A percentile compares a stretch with the other conserved stretches of the same genome.
These are phyloP conservation scores for Selene dorsalis DNA, from an alignment of 2,797 vertebrate genomes.

Conservation along the genomic window DNA sequence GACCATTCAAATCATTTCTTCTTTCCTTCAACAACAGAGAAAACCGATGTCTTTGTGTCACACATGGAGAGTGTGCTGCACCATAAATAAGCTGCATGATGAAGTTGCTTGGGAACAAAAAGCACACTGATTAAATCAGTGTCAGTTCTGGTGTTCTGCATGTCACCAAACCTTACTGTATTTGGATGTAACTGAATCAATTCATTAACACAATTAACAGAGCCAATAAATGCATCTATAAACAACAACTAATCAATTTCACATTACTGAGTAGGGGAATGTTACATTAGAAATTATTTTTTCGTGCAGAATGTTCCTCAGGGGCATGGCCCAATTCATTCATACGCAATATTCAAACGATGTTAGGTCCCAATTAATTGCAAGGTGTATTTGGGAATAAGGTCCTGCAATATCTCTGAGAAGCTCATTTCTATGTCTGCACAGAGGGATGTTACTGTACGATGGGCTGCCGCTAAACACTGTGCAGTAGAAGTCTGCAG, in stretches of 20 bases:
- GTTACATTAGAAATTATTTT: constrained; percentile 35
- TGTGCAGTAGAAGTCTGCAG: background rate
- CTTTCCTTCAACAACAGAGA: background rate
- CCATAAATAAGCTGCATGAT: constrained; percentile 10
- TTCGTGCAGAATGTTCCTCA: constrained; percentile 29
- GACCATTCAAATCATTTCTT: background rate
- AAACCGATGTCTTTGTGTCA: constrained; percentile 5
- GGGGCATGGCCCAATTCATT: constrained; percentile 39
- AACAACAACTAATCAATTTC: constrained; percentile 24
- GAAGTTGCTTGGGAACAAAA: background rate
- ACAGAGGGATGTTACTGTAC: constrained; percentile 9
- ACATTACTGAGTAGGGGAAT: constrained; percentile 40
- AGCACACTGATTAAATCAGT: background rate
- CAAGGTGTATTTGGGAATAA: constrained; percentile 54
- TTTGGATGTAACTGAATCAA: background rate
- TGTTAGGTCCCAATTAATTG: constrained; percentile 56
- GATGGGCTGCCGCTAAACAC: constrained; percentile 4
- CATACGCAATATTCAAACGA: constrained; percentile 53
- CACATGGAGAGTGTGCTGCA: background rate
- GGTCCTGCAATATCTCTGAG: constrained; percentile 41
- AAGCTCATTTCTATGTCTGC: constrained; percentile 1
- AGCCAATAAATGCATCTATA: background rate
- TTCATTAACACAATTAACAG: background rate
- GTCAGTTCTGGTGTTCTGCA: background rate
- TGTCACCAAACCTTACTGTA: background rate